These are phyloP conservation scores for Acanthurus tractus DNA, from an alignment of 2,797 vertebrate genomes.

Conservation along the genomic window DNA sequence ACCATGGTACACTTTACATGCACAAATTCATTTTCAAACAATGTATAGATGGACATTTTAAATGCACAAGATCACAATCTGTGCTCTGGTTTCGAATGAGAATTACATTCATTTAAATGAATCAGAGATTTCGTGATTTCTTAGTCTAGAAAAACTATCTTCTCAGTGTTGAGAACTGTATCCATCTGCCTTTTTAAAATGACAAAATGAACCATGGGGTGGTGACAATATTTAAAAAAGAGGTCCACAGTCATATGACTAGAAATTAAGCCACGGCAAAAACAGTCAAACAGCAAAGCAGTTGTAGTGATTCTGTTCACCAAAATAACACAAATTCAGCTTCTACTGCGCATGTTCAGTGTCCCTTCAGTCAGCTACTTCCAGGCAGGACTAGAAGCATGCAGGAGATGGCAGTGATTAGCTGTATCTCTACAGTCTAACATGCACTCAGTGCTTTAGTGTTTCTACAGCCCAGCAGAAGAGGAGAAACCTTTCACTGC, in stretches of 20 bases:
- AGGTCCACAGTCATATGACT: constrained; percentile 33
- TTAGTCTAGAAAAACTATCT: neutral
- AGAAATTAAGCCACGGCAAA: constrained; percentile 52
- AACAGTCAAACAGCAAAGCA: constrained; percentile 62
- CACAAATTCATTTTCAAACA: neutral
- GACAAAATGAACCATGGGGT: neutral
- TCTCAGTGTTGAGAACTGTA: neutral
- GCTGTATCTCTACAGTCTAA: constrained; percentile 60
- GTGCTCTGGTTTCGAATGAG: neutral
- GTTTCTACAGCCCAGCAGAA: constrained; percentile 81
- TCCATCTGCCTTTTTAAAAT: neutral
- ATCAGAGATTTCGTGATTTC: neutral
- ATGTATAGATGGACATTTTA: neutral
- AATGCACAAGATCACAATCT: neutral
- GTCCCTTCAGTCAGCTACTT: constrained; percentile 23
- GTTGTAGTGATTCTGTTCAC: constrained; percentile 23
- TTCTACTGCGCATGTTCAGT: constrained; percentile 23
- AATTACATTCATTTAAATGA: neutral
- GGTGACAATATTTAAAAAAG: constrained; percentile 4
- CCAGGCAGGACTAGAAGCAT: constrained; percentile 49
- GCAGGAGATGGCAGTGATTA: constrained; percentile 69
- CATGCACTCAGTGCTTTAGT: constrained; percentile 77
- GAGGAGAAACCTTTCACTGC: constrained; percentile 74
- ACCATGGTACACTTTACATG: no score
- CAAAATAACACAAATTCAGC: constrained; percentile 43